Conservation (phyloP, 1,140 invertebrate genomes). For the Arion vulgaris region DNA sequence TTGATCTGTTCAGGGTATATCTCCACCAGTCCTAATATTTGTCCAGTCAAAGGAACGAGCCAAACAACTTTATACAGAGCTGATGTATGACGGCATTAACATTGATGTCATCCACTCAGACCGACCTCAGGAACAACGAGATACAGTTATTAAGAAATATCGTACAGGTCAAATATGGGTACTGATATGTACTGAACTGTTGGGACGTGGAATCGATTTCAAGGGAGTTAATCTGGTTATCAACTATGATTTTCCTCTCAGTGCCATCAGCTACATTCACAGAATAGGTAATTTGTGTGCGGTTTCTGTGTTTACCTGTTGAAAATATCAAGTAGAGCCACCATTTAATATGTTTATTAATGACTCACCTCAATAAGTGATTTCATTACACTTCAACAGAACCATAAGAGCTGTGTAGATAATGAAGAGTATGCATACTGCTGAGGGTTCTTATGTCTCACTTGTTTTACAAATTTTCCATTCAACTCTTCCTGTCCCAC, state of each 20-base stretch:
- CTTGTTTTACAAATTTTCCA: too few relatives aligned
- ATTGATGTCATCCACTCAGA: conserved; percentile 96
- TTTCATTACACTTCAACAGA: too few relatives aligned
- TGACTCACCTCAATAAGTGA: too few relatives aligned
- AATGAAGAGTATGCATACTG: background rate
- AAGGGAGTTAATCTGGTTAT: conserved; percentile 96
- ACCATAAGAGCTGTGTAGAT: too few relatives aligned
- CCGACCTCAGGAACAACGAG: conserved; percentile 85
- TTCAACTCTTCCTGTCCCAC: too few relatives aligned
- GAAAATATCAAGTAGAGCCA: too few relatives aligned
- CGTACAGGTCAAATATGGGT: conserved; percentile 94
- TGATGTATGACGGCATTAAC: conserved; percentile 91
- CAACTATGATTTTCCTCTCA: conserved; percentile 97
- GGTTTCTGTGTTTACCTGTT: too few relatives aligned
- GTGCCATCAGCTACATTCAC: conserved; percentile 94
- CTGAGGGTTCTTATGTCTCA: too few relatives aligned
- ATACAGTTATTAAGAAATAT: conserved; percentile 91
- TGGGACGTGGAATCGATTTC: conserved; percentile 98
- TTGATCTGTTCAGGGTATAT: conserved; percentile 79
- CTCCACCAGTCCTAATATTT: conserved; percentile 92
- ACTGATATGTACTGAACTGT: conserved; percentile 95
- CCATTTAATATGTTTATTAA: too few relatives aligned
- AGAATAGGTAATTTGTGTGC: conserved; percentile 79
- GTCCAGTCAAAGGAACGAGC: conserved; percentile 93
- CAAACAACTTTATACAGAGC: conserved; percentile 90